phyloP scores from a whole-genome alignment of 53 echinoderm and acorn worm genomes.

The Mesocentrotus franciscanus region DNA sequence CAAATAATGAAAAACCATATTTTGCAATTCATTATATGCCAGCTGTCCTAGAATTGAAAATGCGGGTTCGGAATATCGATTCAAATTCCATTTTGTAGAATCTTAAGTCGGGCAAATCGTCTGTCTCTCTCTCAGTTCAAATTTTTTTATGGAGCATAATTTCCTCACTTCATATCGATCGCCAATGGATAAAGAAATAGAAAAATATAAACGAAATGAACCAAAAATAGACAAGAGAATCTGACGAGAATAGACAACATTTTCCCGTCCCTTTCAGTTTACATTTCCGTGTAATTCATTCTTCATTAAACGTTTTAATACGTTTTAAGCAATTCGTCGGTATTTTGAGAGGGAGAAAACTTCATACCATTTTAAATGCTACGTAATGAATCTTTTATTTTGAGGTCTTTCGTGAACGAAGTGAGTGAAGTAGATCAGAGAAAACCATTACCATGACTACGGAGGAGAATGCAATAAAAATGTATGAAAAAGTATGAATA shows the following conservation, averaged over 20 bases:
- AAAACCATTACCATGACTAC: no score
- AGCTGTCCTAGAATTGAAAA: background rate
- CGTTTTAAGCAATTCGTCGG: no score
- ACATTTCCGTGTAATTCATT: no score
- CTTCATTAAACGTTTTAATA: no score
- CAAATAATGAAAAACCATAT: background rate
- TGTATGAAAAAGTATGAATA: no score
- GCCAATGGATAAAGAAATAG: background rate
- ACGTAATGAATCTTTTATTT: no score
- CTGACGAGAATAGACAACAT: background rate
- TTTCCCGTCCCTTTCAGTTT: no score
- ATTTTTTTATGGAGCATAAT: background rate
- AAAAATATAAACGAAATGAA: background rate
- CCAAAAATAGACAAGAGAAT: background rate
- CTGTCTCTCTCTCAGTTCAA: background rate
- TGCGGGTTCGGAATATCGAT: background rate
- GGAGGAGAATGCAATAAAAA: no score
- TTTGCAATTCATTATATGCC: background rate
- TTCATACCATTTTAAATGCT: no score
- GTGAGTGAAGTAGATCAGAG: no score
- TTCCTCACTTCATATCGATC: background rate
- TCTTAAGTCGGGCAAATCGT: slow-evolving; percentile 1
- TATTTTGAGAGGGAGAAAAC: no score
- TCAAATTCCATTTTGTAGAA: background rate
- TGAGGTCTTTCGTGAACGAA: no score